Conservation (phyloP, 2,113 vertebrate genomes). For the Pelecanus crispus region DNA sequence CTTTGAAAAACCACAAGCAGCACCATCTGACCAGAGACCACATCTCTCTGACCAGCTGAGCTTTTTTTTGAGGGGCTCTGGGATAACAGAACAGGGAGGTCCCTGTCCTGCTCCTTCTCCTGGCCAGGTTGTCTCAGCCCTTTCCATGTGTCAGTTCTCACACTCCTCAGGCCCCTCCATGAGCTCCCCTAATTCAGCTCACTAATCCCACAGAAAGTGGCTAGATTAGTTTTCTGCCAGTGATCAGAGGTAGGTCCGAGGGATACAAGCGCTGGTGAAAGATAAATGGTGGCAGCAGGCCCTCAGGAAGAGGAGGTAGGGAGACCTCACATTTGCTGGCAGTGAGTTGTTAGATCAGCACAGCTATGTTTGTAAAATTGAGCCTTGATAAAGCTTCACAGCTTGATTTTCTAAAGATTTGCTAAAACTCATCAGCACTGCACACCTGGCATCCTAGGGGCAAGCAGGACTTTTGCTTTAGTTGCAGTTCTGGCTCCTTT, state of each 20-base stretch:
- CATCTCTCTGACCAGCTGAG: background rate
- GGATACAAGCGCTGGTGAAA: background rate
- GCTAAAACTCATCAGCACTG: background rate
- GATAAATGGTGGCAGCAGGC: background rate
- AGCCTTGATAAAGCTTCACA: background rate
- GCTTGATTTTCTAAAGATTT: background rate
- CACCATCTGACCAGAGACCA: background rate
- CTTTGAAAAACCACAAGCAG: background rate
- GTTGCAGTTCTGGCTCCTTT: background rate
- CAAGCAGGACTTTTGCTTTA: background rate
- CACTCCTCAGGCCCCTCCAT: accelerated
- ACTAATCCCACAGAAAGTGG: background rate
- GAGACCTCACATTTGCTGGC: background rate
- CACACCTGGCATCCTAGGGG: background rate
- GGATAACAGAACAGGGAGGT: background rate
- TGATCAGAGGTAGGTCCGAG: background rate
- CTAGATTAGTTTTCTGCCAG: background rate
- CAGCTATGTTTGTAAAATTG: background rate
- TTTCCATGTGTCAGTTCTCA: background rate
- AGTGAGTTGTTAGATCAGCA: background rate
- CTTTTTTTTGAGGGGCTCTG: background rate
- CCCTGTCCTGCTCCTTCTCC: background rate
- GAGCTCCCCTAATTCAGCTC: background rate
- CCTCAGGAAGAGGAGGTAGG: background rate
- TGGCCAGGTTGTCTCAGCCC: background rate